Percentiles rank a stretch among this genome's conserved stretches.
Evolutionary conservation across 2,113 vertebrate genomes (phyloP).

Genomic region (Microcebus murinus): DNA sequence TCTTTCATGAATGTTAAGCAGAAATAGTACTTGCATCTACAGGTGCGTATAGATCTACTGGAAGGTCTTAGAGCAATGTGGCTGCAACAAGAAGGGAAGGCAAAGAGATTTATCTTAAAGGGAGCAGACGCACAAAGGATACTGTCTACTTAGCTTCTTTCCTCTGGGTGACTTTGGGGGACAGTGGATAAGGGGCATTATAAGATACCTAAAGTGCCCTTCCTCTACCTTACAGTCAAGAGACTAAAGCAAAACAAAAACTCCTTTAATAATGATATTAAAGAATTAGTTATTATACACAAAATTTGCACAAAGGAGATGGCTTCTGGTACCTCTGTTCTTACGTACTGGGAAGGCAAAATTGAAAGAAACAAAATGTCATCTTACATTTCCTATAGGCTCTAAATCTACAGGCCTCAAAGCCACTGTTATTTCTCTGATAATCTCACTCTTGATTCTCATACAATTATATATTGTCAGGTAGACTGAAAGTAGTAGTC

Average conservation of each 20-base stretch:
- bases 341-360: neutral
- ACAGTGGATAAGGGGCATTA: neutral
- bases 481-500: conserved; percentile 6
- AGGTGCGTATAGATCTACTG: neutral
- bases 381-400: neutral
- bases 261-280: neutral
- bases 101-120: neutral
- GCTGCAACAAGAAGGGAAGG: neutral
- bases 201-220: neutral
- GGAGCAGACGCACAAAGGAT: neutral
- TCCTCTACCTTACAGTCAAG: neutral
- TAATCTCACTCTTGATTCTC: neutral
- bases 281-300: neutral
- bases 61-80: neutral
- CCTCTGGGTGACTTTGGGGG: neutral
- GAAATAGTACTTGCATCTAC: neutral
- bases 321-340: neutral
- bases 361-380: neutral
- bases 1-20: conserved; percentile 9
- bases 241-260: neutral
- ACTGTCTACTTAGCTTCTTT: neutral
- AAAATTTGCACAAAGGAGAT: neutral
- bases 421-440: neutral
- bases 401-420: conserved; percentile 4
- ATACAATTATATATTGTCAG: neutral